Base-by-base conservation (phyloP, 2,113 vertebrate genomes). In the Camelus dromedarius region DNA sequence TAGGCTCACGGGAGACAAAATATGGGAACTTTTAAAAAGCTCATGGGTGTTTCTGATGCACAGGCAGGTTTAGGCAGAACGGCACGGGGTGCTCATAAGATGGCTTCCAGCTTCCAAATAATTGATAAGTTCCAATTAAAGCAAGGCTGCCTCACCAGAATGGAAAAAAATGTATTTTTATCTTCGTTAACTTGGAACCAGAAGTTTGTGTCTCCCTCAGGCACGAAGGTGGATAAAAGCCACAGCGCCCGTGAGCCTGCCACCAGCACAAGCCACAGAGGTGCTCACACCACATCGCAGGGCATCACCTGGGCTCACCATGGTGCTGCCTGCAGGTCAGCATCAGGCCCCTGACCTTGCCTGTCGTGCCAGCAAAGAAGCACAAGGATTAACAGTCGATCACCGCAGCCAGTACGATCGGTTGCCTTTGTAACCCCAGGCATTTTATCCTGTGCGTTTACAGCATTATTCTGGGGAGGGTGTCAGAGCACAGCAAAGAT, bases 331-430 rank as follows among this genome's bases (percentile, higher is more conserved):
- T 56, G 2, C 7, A 14, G 5, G 24, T 5, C 11, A 6, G 46
- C 60, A 1, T 18, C 5, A 52, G 52, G 22, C 48, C 58, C 69
- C 24, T 19, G 19, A 10, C 35, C 62, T 13, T 1, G 28, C n/a
- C 12, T 15, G 22, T 3, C 1, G 8, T 5, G 24, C 48, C 52
- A 9, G 58, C 11, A 20, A 11, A 46, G 54, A 38, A 46, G 83
- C 72, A 18, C n/a, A 0, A 0, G 5, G 7, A 0, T 0, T 10
- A 10, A 52, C 30, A 7, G 3, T 6, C 0, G 6, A 12, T 69
- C 7, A 0, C 0, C 1, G n/a, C 22, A 1, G 22, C 56, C 69
- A 30, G 2, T 28, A 18, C 9, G 6, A 3, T 0, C 1, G 4
- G 19, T 18, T 54, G 73, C 46, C 70, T 58, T 52, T 0, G 0